These are phyloP conservation scores for Cynoglossus semilaevis DNA, from an alignment of 2,113 vertebrate genomes.

Conservation along the genomic window DNA sequence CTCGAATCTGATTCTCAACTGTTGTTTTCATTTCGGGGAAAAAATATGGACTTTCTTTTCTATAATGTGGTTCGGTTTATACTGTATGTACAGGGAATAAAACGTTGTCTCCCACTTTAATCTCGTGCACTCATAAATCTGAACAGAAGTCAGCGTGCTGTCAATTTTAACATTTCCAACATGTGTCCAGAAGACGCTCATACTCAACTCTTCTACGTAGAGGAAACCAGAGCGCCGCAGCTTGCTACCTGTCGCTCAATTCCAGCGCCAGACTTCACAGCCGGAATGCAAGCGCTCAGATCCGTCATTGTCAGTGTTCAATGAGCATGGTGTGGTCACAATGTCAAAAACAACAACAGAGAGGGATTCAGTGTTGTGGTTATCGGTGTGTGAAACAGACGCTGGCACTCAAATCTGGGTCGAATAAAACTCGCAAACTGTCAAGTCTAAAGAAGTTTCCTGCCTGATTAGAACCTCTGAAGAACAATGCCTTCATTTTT, in stretches of 20 bases:
- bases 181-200: conserved; percentile 1
- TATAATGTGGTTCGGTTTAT: conserved; percentile 25
- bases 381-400: too few species aligned
- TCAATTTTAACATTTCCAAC: neutral
- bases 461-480: too few species aligned
- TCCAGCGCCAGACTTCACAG: conserved; percentile 66
- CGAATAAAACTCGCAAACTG: too few species aligned
- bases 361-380: neutral
- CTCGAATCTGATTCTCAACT: neutral
- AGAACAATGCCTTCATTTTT: too few species aligned
- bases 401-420: too few species aligned
- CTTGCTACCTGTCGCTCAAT: conserved; percentile 59
- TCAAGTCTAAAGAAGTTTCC: too few species aligned
- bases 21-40: conserved; percentile 13
- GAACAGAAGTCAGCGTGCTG: neutral
- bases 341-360: conserved; percentile 64
- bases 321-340: conserved; percentile 60
- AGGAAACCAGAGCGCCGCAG: conserved; percentile 39
- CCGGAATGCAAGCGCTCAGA: conserved; percentile 69
- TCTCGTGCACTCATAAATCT: neutral
- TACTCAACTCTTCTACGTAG: conserved; percentile 13
- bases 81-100: conserved; percentile 52
- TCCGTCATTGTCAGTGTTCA: conserved; percentile 74
- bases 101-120: conserved; percentile 21
- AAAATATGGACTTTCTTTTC: conserved; percentile 27